These are phyloP conservation scores for Crax fasciolata DNA, from an alignment of 2,797 vertebrate genomes.

Conservation along the genomic window DNA sequence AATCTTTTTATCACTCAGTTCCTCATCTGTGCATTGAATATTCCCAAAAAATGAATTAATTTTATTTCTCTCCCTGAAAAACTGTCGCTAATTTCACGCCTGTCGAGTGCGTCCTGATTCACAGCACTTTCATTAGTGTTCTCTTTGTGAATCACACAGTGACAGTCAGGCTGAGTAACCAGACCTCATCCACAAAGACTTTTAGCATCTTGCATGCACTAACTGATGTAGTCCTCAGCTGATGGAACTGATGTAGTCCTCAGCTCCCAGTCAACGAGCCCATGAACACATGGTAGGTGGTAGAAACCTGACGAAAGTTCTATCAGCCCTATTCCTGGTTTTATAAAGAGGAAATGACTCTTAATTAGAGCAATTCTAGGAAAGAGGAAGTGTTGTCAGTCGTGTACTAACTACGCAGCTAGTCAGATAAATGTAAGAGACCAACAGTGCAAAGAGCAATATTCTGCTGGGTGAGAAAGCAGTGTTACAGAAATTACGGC, in stretches of 20 bases:
- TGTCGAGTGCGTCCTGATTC: not conserved
- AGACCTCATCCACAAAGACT: not conserved
- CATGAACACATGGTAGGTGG: not conserved
- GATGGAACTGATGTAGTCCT: not conserved
- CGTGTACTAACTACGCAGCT: not conserved
- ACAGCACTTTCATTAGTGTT: not conserved
- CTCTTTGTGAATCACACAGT: not conserved
- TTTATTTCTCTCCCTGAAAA: not conserved
- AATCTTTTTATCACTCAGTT: slow-evolving; percentile 31
- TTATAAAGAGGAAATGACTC: slow-evolving; percentile 49
- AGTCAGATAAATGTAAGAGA: not conserved
- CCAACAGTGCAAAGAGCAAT: not conserved
- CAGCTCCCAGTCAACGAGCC: not conserved
- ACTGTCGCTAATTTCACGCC: not conserved
- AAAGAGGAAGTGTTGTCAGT: slow-evolving; percentile 61
- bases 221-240: not conserved
- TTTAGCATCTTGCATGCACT: not conserved
- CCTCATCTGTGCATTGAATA: slow-evolving; percentile 26
- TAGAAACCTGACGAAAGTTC: slow-evolving; percentile 4
- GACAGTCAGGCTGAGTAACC: not conserved
- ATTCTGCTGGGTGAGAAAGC: not conserved
- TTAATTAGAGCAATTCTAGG: slow-evolving; percentile 66
- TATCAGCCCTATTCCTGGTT: slow-evolving; percentile 12
- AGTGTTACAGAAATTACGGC: not conserved
- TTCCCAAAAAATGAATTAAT: not conserved